phyloP scores from a whole-genome alignment of 1,140 invertebrate species.

The Sinonovacula constricta region DNA sequence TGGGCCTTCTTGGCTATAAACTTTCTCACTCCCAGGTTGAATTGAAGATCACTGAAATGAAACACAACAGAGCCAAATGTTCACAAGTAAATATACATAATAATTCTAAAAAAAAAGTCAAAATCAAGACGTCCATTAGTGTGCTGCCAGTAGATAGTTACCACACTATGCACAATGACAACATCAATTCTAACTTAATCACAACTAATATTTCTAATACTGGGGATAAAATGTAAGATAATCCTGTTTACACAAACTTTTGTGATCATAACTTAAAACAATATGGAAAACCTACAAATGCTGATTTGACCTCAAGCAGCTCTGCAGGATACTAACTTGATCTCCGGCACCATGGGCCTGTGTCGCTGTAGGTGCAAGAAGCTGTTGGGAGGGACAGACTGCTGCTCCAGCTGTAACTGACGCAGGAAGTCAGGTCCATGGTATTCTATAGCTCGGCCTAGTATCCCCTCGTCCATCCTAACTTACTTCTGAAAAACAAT shows the following conservation, averaged over 20 bases:
- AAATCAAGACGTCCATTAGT: too few relatives aligned
- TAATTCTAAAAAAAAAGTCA: not conserved
- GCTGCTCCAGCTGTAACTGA: slow-evolving; percentile 33
- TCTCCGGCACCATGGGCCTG: slow-evolving; percentile 20
- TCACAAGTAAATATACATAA: not conserved
- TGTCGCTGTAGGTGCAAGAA: slow-evolving; percentile 38
- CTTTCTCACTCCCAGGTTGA: slow-evolving; percentile 32
- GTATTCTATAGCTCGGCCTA: slow-evolving; percentile 33
- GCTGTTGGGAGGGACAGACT: slow-evolving; percentile 19
- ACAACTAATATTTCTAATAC: too few relatives aligned
- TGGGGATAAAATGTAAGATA: too few relatives aligned
- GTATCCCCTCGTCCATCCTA: slow-evolving; percentile 27
- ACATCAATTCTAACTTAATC: too few relatives aligned
- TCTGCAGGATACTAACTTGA: slow-evolving; percentile 20
- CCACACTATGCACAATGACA: too few relatives aligned
- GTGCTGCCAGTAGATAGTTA: too few relatives aligned
- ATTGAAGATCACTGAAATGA: slow-evolving; percentile 35
- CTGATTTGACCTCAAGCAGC: too few relatives aligned
- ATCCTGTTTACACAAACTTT: too few relatives aligned
- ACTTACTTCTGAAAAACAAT: too few relatives aligned
- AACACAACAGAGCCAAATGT: not conserved
- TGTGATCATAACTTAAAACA: too few relatives aligned
- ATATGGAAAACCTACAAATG: too few relatives aligned
- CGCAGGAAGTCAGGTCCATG: slow-evolving; percentile 45
- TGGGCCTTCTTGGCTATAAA: slow-evolving; percentile 60